These are phyloP conservation scores for Drosophila maculinotata DNA, from an alignment of 2,888 invertebrate genomes.

Conservation along the genomic window DNA sequence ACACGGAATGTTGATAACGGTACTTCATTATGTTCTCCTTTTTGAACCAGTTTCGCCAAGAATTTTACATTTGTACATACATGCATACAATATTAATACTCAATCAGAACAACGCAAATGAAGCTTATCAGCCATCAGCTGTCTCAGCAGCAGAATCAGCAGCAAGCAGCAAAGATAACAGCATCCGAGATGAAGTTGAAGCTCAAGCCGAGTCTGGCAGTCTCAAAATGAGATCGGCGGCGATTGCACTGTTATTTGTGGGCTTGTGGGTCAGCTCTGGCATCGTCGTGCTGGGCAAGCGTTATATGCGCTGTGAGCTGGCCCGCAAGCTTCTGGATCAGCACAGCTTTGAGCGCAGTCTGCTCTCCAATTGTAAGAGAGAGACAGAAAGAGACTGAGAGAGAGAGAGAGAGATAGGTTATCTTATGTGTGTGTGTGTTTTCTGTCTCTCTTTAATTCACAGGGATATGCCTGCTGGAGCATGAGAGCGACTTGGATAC, in stretches of 20 bases:
- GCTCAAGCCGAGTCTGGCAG: conserved; percentile 32
- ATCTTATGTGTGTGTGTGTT: not conserved
- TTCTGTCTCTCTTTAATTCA: not conserved
- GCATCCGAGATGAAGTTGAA: conserved; percentile 28
- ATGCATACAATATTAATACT: not conserved
- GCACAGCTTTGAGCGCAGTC: conserved; percentile 77
- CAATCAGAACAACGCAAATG: conserved; percentile 41
- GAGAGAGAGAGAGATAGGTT: no score
- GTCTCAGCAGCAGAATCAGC: conserved; percentile 1
- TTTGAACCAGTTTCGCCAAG: no score
- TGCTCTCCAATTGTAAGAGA: conserved; percentile 77
- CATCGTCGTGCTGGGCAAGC: conserved; percentile 54
- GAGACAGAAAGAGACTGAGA: not conserved
- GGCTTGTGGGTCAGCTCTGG: conserved; percentile 32
- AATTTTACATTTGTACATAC: no score
- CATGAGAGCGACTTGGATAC: conserved; percentile 89
- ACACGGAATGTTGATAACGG: no score
- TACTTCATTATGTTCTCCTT: no score
- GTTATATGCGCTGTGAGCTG: conserved; percentile 79
- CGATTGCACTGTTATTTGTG: conserved; percentile 33
- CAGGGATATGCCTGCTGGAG: conserved; percentile 85
- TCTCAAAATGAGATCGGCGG: conserved; percentile 58
- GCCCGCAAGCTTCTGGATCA: conserved; percentile 75
- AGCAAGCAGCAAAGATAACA: conserved; percentile 9
- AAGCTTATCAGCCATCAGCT: conserved; percentile 40